Base-by-base conservation (phyloP, 1,140 invertebrate genomes). In the Hycleus phaleratus region DNA sequence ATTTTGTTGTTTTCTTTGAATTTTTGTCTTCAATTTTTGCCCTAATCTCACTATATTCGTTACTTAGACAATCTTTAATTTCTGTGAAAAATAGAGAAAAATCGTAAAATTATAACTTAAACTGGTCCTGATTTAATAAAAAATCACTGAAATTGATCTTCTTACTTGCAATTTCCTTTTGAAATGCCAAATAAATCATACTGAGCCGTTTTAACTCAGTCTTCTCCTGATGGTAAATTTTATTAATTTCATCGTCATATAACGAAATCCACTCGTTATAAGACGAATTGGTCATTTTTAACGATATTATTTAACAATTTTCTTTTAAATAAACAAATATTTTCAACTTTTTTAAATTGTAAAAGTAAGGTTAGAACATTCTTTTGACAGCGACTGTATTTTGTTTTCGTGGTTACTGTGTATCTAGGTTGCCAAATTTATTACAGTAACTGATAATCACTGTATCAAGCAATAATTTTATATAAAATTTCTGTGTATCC, bases 161-260 rank as follows among this genome's bases (percentile, higher is more conserved):
- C 39, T 50, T 44, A 62, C 60, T 58, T 39, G 45, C 40, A n/a
- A 62, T 12, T 59, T 62, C 60, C 24, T 45, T 49, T 40, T 62
- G 46, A 2, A 62, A 59, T 2, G 60, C 56, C 18, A n/a, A 44
- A 40, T 53, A 49, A 38, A 62, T 53, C 56, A 62, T 58, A 7
- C 39, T 26, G 9, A 49, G 4, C 46, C 43, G 55, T 50, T 54
- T 45, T 11, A 62, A 47, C 50, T 62, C 60, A 46, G 32, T 46
- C 26, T 47, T 58, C 50, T 62, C 60, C 5, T 12, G 38, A 9
- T 54, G 26, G 43, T 47, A 62, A 49, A 44, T 44, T 18, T 38
- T 11, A 8, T 38, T 38, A 49, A 62, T 44, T 32, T 58, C 26
- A 32, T 49, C 11, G 26, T 59, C 45, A 38, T 58, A 62, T 9